phyloP scores from a whole-genome alignment of 2,797 vertebrate species.

The Coregonus ussuriensis region DNA sequence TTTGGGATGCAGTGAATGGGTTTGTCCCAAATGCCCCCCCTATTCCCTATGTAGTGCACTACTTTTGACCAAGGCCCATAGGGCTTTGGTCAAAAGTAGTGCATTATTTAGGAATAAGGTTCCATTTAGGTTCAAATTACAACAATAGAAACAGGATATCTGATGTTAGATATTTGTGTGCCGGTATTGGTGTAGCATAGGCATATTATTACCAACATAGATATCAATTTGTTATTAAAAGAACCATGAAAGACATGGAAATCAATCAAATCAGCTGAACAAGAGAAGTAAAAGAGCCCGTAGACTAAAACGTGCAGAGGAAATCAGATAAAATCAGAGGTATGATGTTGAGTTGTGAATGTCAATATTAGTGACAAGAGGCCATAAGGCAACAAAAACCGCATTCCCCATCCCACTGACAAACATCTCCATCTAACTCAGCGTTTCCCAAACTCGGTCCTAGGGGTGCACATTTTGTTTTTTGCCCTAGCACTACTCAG shows the following conservation, averaged over 20 bases:
- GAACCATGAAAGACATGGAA: background rate
- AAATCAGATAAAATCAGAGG: background rate
- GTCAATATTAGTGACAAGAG: background rate
- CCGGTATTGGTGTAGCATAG: background rate
- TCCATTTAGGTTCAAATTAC: background rate
- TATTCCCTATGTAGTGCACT: background rate
- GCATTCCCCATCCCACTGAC: background rate
- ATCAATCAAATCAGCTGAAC: background rate
- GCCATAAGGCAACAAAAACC: slow-evolving; percentile 13
- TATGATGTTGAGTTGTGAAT: slow-evolving; percentile 16
- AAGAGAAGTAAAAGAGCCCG: background rate
- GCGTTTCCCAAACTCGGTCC: no score
- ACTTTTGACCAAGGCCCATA: background rate
- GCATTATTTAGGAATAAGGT: background rate
- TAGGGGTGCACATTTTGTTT: no score
- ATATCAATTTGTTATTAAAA: background rate
- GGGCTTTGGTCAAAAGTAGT: no score
- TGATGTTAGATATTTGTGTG: background rate
- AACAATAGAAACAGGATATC: background rate
- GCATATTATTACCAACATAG: background rate
- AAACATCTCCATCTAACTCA: background rate
- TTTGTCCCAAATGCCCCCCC: background rate
- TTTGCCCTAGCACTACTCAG: no score
- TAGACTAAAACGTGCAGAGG: background rate
- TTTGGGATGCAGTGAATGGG: slow-evolving; percentile 13